Conservation (phyloP, 2,797 vertebrate genomes). For the Arrhamphus sclerolepis region DNA sequence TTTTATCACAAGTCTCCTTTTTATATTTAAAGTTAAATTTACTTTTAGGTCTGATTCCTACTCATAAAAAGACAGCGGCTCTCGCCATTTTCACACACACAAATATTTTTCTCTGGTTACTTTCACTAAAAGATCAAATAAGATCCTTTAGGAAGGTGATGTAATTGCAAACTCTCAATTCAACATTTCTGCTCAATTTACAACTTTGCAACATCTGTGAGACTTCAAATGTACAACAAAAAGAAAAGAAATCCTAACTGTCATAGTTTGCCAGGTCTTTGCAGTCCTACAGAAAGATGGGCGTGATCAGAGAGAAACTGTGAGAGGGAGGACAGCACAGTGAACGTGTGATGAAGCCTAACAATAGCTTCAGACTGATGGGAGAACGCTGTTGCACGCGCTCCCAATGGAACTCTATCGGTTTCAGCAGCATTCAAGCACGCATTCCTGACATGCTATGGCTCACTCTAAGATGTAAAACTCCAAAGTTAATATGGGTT, state of each 20-base stretch:
- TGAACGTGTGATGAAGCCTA: slow-evolving; percentile 38
- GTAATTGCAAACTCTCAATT: no score
- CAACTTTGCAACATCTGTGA: no score
- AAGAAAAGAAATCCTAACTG: slow-evolving; percentile 3
- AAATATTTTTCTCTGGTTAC: neutral
- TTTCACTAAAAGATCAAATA: neutral
- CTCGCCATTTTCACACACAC: no score
- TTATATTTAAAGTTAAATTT: no score
- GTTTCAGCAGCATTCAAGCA: slow-evolving; percentile 58
- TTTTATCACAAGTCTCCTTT: no score
- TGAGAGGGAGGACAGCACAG: slow-evolving; percentile 10
- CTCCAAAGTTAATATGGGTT: slow-evolving; percentile 57
- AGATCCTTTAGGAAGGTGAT: no score
- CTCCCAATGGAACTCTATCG: slow-evolving; percentile 51
- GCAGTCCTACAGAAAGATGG: slow-evolving; percentile 13
- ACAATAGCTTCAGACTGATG: slow-evolving; percentile 62
- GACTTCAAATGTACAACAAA: neutral
- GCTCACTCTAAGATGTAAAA: slow-evolving; percentile 60
- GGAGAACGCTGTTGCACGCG: slow-evolving; percentile 50
- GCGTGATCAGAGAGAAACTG: slow-evolving; percentile 10
- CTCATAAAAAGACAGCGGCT: no score
- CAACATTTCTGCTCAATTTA: no score
- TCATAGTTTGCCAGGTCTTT: slow-evolving; percentile 9
- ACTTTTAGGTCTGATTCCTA: no score
- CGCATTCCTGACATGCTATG: slow-evolving; percentile 77